Evolutionary conservation across 2,113 vertebrate genomes (phyloP), one percentile per base, ranked within the genome.

Genomic region (Gobius niger): DNA sequence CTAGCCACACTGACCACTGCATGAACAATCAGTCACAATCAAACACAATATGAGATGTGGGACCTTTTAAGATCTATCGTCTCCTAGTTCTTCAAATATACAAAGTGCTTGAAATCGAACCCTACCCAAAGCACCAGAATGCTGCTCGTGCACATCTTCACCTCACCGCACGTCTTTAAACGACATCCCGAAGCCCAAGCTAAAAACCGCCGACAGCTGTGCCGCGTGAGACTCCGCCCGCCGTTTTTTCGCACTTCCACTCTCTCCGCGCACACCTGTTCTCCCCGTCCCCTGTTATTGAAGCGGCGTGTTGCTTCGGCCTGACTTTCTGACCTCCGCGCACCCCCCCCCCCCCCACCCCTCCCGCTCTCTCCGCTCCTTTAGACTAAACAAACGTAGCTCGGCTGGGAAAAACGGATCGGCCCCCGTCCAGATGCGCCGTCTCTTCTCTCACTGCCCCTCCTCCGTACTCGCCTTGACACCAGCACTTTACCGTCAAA

Each of bases 311-410:
- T 78, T 82, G 77, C 82, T 63, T 74, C 44, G 44, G 81, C 73
- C 66, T 77, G 53, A 70, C 50, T 53, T 73, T 80, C 80, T 66
- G 76, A 65, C 44, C 61, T 66, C 69, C 34, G 51, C 66, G 67
- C 66, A 77, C 47, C 74, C 52, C 78, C 54, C 77, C 49, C 65
- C 71, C 71, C 73, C 71, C 64, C 53, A 76, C 51, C 68, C 67
- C 70, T 72, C 71, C 64, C 72, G 66, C 11, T 61, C 87, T 80
- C 88, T 85, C 82, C 65, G 59, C 65, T 83, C 78, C 92, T 93
- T 94, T 93, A 99, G 97, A 99, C 96, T 98, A 98, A 99, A 98
- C 96, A 98, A 95, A 95, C 94, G 93, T 91, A 94, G 94, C 95
- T 96, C 95, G 95, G 94, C 96, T 95, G 95, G 93, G 94, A 96